phyloP scores from a whole-genome alignment of 2,888 invertebrate species.

The Platerodrilus igneus region DNA sequence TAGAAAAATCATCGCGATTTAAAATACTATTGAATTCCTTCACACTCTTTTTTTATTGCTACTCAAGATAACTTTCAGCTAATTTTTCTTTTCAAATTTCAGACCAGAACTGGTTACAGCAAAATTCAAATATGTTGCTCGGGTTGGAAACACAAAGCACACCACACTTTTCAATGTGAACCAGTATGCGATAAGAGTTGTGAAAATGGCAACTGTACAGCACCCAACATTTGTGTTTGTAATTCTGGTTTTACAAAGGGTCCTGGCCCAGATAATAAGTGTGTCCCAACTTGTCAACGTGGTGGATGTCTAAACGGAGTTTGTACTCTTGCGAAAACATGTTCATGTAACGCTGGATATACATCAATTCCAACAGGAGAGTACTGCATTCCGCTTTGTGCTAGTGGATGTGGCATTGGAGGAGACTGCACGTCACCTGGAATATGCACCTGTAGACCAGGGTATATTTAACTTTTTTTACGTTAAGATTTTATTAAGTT shows the following conservation, averaged over 20 bases:
- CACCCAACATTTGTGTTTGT: conserved; percentile 62
- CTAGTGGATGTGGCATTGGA: conserved; percentile 51
- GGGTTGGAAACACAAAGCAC: conserved; percentile 61
- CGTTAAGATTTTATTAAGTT: conserved; percentile 12
- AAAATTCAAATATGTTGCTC: conserved; percentile 67
- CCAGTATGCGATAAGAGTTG: conserved; percentile 63
- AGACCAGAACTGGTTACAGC: conserved; percentile 60
- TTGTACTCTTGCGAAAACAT: conserved; percentile 57
- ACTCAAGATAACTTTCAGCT: too few species aligned
- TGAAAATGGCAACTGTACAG: conserved; percentile 63
- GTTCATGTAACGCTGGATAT: conserved; percentile 60
- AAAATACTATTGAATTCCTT: too few species aligned
- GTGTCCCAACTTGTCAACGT: conserved; percentile 64
- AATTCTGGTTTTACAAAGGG: conserved; percentile 58
- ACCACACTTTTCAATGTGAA: conserved; percentile 55
- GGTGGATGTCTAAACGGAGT: conserved; percentile 64
- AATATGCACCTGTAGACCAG: conserved; percentile 54
- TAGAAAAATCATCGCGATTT: too few species aligned
- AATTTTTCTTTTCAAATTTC: conserved; percentile 27
- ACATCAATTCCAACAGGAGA: conserved; percentile 54
- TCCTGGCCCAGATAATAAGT: conserved; percentile 48
- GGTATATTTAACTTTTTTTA: conserved; percentile 34
- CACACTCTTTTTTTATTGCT: too few species aligned
- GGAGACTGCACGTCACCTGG: conserved; percentile 54
- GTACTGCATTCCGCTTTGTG: conserved; percentile 60